A percentile compares a stretch with the other conserved stretches of the same genome.
These are phyloP conservation scores for Terrapene triunguis DNA, from an alignment of 2,113 vertebrate species.

Conservation along the genomic window DNA sequence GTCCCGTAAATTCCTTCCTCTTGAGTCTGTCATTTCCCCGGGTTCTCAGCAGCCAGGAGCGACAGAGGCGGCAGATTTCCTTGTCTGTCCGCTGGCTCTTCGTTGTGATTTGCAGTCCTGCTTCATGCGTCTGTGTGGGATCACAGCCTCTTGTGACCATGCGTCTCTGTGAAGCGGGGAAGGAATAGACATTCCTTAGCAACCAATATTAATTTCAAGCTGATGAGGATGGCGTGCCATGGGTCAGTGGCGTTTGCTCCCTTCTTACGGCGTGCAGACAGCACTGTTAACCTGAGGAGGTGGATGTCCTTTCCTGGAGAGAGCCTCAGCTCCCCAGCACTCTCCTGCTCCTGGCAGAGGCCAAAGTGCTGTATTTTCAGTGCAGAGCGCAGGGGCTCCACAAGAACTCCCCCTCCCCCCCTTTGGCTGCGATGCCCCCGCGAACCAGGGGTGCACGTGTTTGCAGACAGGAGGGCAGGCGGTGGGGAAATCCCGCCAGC, in stretches of 20 bases:
- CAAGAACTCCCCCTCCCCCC: too few species aligned
- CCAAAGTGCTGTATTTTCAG: background rate
- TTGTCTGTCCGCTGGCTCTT: background rate
- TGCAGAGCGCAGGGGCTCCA: background rate
- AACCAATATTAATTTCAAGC: background rate
- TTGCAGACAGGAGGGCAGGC: background rate
- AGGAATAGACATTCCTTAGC: background rate
- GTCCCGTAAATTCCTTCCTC: background rate
- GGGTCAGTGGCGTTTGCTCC: background rate
- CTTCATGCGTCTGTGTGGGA: background rate
- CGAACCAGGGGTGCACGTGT: background rate
- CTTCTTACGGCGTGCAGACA: background rate
- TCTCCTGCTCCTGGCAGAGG: too few species aligned
- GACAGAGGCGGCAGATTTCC: background rate
- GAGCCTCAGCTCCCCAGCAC: background rate
- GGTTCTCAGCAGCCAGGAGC: background rate
- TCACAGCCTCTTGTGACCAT: background rate
- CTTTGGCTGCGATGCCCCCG: too few species aligned
- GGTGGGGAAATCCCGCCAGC: background rate
- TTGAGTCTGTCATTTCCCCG: background rate
- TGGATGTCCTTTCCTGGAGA: background rate
- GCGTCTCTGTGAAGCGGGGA: background rate
- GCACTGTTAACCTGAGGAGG: background rate
- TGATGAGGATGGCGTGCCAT: background rate
- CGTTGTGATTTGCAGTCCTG: background rate